Evolutionary conservation across 2,888 invertebrate genomes (phyloP).

Genomic region (Epirrhoe tristata): DNA sequence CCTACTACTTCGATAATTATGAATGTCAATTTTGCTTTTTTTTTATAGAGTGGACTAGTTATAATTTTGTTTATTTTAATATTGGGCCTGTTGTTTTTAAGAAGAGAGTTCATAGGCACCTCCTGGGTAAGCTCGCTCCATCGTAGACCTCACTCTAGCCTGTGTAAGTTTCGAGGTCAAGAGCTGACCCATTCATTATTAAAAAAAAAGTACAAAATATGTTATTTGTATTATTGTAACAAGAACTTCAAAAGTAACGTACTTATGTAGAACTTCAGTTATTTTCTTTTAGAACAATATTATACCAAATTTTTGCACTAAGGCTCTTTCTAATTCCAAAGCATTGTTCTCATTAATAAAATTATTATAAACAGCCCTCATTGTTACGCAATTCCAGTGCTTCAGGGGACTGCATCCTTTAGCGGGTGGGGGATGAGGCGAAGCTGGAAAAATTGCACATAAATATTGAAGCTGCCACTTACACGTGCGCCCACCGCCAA

Average conservation of each 20-base stretch:
- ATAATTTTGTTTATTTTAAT: no score
- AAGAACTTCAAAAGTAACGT: background rate
- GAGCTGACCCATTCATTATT: no score
- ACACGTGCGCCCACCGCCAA: slow-evolving; percentile 80
- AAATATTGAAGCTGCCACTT: slow-evolving; percentile 86
- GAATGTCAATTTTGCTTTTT: no score
- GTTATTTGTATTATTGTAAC: no score
- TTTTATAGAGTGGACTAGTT: no score
- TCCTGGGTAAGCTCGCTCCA: no score
- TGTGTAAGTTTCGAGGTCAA: no score
- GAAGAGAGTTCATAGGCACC: no score
- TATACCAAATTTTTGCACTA: background rate
- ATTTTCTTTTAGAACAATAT: slow-evolving; percentile 18
- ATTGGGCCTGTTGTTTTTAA: no score
- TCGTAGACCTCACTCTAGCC: no score
- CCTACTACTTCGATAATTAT: no score
- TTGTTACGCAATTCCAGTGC: slow-evolving; percentile 75
- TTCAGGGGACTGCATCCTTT: slow-evolving; percentile 79
- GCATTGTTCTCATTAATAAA: slow-evolving; percentile 53
- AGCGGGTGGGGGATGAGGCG: slow-evolving; percentile 57
- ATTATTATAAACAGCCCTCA: slow-evolving; percentile 72
- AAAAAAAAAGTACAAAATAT: no score
- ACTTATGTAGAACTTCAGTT: background rate
- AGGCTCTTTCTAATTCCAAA: slow-evolving; percentile 33
- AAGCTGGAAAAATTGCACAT: slow-evolving; percentile 84